Evolutionary conservation across 2,113 vertebrate species (phyloP).

Genomic region (Galemys pyrenaicus): DNA sequence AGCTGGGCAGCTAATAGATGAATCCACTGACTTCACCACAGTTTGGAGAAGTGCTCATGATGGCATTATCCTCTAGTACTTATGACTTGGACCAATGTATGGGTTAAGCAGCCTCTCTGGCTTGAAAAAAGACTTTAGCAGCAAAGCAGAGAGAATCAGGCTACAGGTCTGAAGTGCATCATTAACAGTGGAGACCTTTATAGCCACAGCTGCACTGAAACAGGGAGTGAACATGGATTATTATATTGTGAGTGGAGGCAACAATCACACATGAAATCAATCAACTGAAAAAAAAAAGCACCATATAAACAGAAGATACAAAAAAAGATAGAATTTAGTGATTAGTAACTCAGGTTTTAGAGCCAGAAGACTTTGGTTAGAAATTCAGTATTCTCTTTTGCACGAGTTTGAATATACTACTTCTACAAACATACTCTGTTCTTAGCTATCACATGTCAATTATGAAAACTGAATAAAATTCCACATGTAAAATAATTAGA

Average conservation of each 20-base stretch:
- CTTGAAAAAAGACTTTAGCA: neutral
- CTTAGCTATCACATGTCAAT: neutral
- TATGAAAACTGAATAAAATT: neutral
- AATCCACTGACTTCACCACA: neutral
- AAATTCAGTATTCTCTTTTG: neutral
- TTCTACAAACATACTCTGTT: neutral
- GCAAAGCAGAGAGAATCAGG: neutral
- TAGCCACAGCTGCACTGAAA: neutral
- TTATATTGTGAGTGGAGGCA: neutral
- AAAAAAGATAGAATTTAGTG: neutral
- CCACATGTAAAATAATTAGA: conserved; percentile 1
- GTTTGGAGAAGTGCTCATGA: neutral
- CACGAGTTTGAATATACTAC: neutral
- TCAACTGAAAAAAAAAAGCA: neutral
- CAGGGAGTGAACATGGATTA: neutral
- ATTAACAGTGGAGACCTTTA: neutral
- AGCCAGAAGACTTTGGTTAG: neutral
- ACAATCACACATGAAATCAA: neutral
- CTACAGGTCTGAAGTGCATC: accelerated
- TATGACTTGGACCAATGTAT: neutral
- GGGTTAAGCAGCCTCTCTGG: neutral
- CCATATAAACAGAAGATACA: neutral
- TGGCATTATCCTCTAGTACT: neutral
- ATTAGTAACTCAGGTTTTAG: neutral
- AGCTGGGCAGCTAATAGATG: neutral